Base-by-base conservation (phyloP, 2,113 vertebrate genomes). In the Oophaga pumilio region DNA sequence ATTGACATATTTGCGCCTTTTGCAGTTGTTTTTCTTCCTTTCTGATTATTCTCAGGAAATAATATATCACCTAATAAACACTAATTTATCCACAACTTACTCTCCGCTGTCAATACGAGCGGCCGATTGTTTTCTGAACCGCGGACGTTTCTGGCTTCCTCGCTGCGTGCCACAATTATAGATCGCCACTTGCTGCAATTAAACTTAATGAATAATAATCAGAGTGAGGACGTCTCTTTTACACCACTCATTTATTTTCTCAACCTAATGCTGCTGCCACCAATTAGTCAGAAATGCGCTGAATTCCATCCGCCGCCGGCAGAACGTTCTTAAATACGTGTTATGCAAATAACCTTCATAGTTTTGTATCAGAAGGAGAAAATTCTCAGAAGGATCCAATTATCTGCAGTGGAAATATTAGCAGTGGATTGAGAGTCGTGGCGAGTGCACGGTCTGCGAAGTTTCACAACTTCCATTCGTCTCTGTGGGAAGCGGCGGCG, bases 171-270 rank as follows among this genome's bases (percentile, higher is more conserved):
- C 24, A 15, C 76, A 26, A 59, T 59, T 79, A 79, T 28, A 59
- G 53, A 26, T 57, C 0, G 53, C 53, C 76, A 28, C 76, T 79
- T 17, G 15, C 53, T 79, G 76, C 76, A 79, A 79, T 56, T 79
- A 79, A 10, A 26, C 10, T 10, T 79, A 79, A 79, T 79, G 76
- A 56, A 79, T 79, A 79, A 59, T 79, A 79, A 79, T 79, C 76
- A 57, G 76, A 57, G 50, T 8, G 15, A 13, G 6, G 76, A 79
- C 52, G n/a, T 79, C 24, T 56, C 76, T 57, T 79, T 79, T 79
- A 56, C 53, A 56, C 50, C 50, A 50, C 4, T 24, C 76, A 77
- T 77, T 77, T 77, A 77, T 79, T 59, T 79, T 20, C 50, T 33
- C 76, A 22, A 14, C 24, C 59, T 79, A 56, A 79, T 28, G 76